Base-by-base conservation (phyloP, 2,888 invertebrate species). In the Ceraclea dissimilis region DNA sequence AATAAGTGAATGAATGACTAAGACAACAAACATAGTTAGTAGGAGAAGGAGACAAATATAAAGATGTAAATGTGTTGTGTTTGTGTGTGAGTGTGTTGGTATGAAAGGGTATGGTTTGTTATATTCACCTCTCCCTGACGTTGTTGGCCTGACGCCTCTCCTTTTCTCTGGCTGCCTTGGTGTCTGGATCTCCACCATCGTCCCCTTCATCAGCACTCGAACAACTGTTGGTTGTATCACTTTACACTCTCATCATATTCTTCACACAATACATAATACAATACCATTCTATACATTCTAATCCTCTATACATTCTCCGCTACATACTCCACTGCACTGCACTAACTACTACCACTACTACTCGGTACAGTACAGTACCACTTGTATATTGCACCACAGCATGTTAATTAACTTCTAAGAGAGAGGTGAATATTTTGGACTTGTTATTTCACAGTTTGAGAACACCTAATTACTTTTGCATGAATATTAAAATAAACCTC, bases 141-240 rank as follows among this genome's bases (percentile, higher is more conserved):
- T 97, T 97, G 84, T 97, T 97, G 70, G 96, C 95, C 77, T 94
- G 93, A 65, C 96, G 83, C 67, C 96, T 83, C 79, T 96, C 92
- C 78, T 89, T 86, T 81, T 97, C 95, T 72, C 93, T 84, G 76
- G 93, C 90, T 68, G 90, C 90, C 83, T 94, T 94, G 69, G 88
- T 86, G 79, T 86, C 86, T 51, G 93, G 92, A 71, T 89, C 86
- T 68, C 72, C 73, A 69, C 84, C 83, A 73, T 85, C 86, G 71
- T 87, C 90, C 66, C 84, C 84, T 71, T 90, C 90, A 69, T 90
- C 90, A 59, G 88, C 90, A 68, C 90, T 90, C 71, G 88, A 89
- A 73, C 87, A 88, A 77, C 87, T 82, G 69, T 56, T 56, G 52
- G 56, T 39, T 39, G 13, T 59, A 51, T 55, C 55, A 59, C 60